phyloP scores from a whole-genome alignment of 2,888 invertebrate genomes.

The Euplexia lucipara region DNA sequence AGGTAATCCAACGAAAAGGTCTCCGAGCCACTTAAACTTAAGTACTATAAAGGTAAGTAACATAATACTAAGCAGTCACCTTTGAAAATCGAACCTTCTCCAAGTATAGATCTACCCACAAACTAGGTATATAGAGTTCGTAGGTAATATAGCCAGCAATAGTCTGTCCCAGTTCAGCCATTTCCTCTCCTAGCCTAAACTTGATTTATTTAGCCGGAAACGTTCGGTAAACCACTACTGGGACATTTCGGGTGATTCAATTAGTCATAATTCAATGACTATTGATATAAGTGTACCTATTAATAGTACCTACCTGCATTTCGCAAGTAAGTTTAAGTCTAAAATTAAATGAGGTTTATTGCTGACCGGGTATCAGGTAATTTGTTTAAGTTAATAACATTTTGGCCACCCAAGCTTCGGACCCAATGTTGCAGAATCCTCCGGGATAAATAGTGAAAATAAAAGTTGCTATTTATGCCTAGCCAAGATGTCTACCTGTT shows the following conservation, averaged over 20 bases:
- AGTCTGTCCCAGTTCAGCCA: conserved; percentile 12
- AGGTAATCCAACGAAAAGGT: too few relatives aligned
- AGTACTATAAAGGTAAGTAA: not conserved
- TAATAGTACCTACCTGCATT: too few relatives aligned
- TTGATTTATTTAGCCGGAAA: conserved; percentile 46
- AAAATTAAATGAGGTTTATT: too few relatives aligned
- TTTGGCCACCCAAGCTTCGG: too few relatives aligned
- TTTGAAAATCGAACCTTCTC: conserved; percentile 1
- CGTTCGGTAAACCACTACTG: conserved; percentile 12
- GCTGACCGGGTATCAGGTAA: too few relatives aligned
- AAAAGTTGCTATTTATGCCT: too few relatives aligned
- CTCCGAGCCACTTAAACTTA: not conserved
- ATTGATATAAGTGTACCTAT: not conserved
- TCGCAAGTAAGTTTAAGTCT: too few relatives aligned
- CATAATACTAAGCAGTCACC: not conserved
- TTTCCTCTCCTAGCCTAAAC: conserved; percentile 4
- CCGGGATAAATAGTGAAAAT: too few relatives aligned
- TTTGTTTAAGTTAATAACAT: too few relatives aligned
- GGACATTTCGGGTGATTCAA: conserved; percentile 6
- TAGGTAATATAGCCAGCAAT: not conserved
- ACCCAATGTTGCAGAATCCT: too few relatives aligned
- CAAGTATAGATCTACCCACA: conserved; percentile 12
- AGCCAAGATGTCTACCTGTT: too few relatives aligned
- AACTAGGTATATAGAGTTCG: too few relatives aligned
- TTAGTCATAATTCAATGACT: not conserved